Evolutionary conservation across 1,140 invertebrate genomes (phyloP), one percentile per base, ranked within the genome.

Genomic region (Dysdera silvatica): DNA sequence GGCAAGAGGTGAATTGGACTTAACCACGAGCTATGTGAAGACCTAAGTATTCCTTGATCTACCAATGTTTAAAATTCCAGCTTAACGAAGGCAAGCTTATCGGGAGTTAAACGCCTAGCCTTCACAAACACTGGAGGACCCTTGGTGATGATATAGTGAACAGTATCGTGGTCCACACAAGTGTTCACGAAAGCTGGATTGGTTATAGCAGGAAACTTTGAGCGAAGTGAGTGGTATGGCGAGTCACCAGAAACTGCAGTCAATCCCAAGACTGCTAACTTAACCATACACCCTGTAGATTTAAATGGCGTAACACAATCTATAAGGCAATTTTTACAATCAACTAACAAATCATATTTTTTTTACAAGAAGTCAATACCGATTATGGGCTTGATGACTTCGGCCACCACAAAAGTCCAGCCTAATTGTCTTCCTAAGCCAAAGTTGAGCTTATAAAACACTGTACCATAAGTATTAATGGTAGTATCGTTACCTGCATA

Each of bases 1-100:
- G 63, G 70, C 8, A 73, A 68, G 18, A 72, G 55, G 62, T 70
- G 68, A 4, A 71, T 33, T 3, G 60, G 66, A 5, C 67, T 71
- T 7, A 60, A 45, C 56, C 56, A 71, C 5, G 41, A 31, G 35
- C 59, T 70, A 4, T 52, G 51, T 6, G 67, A 72, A 18, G 45
- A 68, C 4, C 65, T 45, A 3, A 70, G 56, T 7, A 68, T 56
- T 0, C 53, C 67, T 16, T 55, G 56, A 4, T 0, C 37, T 7
- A 63, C 12, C 26, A 67, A 14, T 23, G 53, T 37, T 31, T 68
- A 31, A 53, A 68, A 66, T n/a, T 52, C 54, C 23, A 20, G 10
- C 18, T 53, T 65, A 14, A 43, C 63, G 4, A 24, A 20, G n/a
- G 26, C 14, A 10, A 55, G 23, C 28, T 37, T 6, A 6, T 32